Evolutionary conservation across 2,888 invertebrate species (phyloP), one percentile per base, ranked within the genome.

Genomic region (Spatulosminthurus flaviceps): DNA sequence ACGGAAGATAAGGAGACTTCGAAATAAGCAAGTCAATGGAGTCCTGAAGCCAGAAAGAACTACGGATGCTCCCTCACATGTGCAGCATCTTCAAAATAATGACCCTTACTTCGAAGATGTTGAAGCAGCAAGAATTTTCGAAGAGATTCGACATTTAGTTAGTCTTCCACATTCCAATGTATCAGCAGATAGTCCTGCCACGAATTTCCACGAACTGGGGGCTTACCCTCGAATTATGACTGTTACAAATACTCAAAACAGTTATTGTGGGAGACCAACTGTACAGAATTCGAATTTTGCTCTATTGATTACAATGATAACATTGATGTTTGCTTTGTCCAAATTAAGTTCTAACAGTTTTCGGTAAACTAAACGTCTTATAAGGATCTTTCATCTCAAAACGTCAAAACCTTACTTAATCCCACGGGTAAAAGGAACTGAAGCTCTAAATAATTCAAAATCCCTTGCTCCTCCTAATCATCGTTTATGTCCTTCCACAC

Each of bases 121-220:
- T 51, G 51, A 51, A n/a, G 51, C 51, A 4, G 51, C 51, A 2
- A 4, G 51, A 51, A 16, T 51, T 9, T 51, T 51, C 16, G 51
- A 51, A 16, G 26, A 66, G 24, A 21, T 26, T 66, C 66, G 24
- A 11, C 24, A 66, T 22, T 66, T 66, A 19, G 66, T 26, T 9
- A 19, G 13, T 66, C n/a, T 2, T 66, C 28, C 66, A 16, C 66
- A 1, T 24, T 24, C n/a, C 7, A 66, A 66, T 66, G 21, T 13
- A 2, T 66, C 66, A 22, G 61, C 61, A 5, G 61, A 61, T 7
- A 66, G 2, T 66, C 19, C 24, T 16, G 13, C 4, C n/a, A 29
- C 70, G 9, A n/a, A 70, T 70, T 70, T 51, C 16, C 51, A 51
- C n/a, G 51, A 51, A 19, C n/a, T 51, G 5, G 51, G 16, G n/a